Conservation (phyloP, 2,797 vertebrate species). For the Megaceryle alcyon region DNA sequence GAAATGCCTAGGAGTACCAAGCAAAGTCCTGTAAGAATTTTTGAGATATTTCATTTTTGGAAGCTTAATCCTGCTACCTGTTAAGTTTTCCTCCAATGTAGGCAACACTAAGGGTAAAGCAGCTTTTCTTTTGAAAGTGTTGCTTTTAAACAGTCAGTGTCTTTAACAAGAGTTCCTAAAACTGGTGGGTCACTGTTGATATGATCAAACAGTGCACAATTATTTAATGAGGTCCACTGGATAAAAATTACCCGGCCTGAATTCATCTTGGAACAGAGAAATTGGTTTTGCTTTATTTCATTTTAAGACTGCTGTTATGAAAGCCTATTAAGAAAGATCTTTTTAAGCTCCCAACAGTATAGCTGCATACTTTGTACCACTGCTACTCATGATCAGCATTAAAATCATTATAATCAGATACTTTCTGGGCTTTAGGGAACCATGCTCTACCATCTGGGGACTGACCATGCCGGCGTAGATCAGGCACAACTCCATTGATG, state of each 20-base stretch:
- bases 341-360: slow-evolving; percentile 27
- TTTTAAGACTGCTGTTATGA: neutral
- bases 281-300: slow-evolving; percentile 3
- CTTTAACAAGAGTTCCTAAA: neutral
- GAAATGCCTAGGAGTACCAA: neutral
- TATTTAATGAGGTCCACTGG: slow-evolving; percentile 10
- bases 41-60: neutral
- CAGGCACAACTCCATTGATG: neutral
- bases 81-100: neutral
- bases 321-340: slow-evolving; percentile 49
- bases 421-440: slow-evolving; percentile 36
- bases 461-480: neutral
- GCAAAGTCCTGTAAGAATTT: neutral
- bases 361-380: slow-evolving; percentile 39
- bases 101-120: neutral
- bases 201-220: neutral
- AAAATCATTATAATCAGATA: slow-evolving; percentile 33
- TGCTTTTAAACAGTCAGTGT: neutral
- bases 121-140: neutral
- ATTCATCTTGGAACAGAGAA: slow-evolving; percentile 13
- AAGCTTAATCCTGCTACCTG: neutral
- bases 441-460: slow-evolving; percentile 47
- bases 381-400: slow-evolving; percentile 57
- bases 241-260: neutral
- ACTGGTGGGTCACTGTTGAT: neutral